Evolutionary conservation across 1,140 invertebrate species (phyloP).

Genomic region (Ceratitis capitata): DNA sequence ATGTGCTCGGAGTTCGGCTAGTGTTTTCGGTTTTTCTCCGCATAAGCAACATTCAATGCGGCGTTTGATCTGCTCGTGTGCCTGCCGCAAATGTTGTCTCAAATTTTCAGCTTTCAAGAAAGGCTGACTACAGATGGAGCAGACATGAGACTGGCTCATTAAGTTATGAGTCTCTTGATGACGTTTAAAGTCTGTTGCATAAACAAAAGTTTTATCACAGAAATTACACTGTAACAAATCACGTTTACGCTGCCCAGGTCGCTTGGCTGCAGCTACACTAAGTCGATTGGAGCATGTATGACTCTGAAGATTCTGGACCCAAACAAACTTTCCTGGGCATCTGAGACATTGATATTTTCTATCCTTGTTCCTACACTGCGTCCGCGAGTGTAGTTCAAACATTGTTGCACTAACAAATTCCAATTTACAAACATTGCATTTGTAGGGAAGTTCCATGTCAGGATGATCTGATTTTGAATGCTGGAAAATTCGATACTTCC

Average conservation of each 20-base stretch:
- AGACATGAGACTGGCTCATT: background rate
- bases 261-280: constrained; percentile 26
- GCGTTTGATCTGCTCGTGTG: background rate
- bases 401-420: constrained; percentile 52
- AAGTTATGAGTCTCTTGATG: constrained; percentile 30
- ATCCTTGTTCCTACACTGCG: constrained; percentile 50
- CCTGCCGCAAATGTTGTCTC: background rate
- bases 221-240: constrained; percentile 14
- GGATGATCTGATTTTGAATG: constrained; percentile 54
- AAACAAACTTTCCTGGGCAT: constrained; percentile 59
- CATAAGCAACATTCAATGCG: constrained; percentile 50
- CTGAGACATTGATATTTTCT: constrained; percentile 50
- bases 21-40: constrained; percentile 41
- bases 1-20: constrained; percentile 49
- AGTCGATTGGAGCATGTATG: constrained; percentile 48
- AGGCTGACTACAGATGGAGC: constrained; percentile 39
- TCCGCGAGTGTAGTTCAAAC: constrained; percentile 48
- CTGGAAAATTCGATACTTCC: constrained; percentile 50
- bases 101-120: constrained; percentile 39
- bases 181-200: constrained; percentile 18
- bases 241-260: background rate
- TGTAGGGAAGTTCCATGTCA: constrained; percentile 34
- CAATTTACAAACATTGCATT: constrained; percentile 53
- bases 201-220: constrained; percentile 38
- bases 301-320: constrained; percentile 52